Evolutionary conservation across 2,888 invertebrate species (phyloP).

Genomic region (Steinernema hermaphroditum): DNA sequence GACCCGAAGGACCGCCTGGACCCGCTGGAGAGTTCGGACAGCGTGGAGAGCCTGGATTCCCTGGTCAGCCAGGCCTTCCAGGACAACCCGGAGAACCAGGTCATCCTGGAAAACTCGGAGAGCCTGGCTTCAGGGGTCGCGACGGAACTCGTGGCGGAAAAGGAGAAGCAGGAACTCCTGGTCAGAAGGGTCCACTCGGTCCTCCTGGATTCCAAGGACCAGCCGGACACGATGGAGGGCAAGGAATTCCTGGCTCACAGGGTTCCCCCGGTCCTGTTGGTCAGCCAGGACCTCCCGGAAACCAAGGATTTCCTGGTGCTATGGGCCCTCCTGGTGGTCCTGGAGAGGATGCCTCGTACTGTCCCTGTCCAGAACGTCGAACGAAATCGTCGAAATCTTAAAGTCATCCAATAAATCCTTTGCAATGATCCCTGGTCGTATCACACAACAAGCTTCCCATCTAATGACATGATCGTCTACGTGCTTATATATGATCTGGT

Average conservation of each 20-base stretch:
- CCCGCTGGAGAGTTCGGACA: conserved; percentile 53
- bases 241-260: conserved; percentile 51
- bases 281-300: conserved; percentile 50
- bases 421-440: too few relatives aligned
- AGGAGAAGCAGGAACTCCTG: conserved; percentile 56
- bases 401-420: background rate
- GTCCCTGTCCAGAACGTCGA: conserved; percentile 25
- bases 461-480: too few relatives aligned
- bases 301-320: conserved; percentile 51
- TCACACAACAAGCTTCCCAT: too few relatives aligned
- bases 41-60: conserved; percentile 54
- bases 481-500: too few relatives aligned
- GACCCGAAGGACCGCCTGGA: conserved; percentile 55
- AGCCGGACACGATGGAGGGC: conserved; percentile 52
- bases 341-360: conserved; percentile 26
- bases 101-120: conserved; percentile 49
- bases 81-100: conserved; percentile 62
- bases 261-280: conserved; percentile 23
- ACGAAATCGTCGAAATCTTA: background rate
- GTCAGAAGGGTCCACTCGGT: conserved; percentile 56
- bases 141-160: conserved; percentile 51
- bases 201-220: conserved; percentile 48
- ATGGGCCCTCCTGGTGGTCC: conserved; percentile 28
- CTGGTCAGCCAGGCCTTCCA: conserved; percentile 41
- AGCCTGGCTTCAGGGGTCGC: conserved; percentile 35